phyloP scores from a whole-genome alignment of 2,113 vertebrate genomes.

The Delphinapterus leucas region DNA sequence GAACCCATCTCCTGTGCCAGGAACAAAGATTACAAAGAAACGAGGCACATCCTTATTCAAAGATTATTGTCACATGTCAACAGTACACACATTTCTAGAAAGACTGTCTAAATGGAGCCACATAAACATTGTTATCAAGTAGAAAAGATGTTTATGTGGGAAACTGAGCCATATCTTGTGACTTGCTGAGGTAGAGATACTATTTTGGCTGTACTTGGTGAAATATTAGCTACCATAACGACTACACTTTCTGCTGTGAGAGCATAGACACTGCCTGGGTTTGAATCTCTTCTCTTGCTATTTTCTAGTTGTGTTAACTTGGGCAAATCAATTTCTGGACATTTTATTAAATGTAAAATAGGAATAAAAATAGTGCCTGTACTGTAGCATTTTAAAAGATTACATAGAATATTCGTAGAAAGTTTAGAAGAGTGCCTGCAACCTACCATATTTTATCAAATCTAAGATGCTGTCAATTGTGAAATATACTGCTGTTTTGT shows the following conservation, averaged over 20 bases:
- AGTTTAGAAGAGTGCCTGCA: neutral
- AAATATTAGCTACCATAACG: neutral
- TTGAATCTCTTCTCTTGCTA: neutral
- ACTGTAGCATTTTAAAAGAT: neutral
- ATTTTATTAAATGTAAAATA: neutral
- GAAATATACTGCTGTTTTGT: neutral
- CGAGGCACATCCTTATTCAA: neutral
- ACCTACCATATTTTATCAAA: neutral
- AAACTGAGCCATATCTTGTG: neutral
- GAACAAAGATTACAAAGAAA: neutral
- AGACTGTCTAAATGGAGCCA: neutral
- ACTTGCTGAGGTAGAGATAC: neutral
- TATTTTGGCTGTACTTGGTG: neutral
- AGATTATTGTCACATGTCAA: neutral
- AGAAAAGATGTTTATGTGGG: neutral
- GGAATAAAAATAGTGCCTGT: neutral
- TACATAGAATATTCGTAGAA: neutral
- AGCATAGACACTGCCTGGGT: too few relatives aligned
- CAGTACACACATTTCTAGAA: neutral
- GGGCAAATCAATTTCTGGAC: neutral
- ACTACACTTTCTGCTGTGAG: neutral
- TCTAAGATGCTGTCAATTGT: neutral
- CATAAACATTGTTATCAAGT: neutral
- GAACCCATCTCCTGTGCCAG: neutral
- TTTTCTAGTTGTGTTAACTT: neutral